Conservation (phyloP, 2,113 vertebrate genomes). For the Dasyurus viverrinus region DNA sequence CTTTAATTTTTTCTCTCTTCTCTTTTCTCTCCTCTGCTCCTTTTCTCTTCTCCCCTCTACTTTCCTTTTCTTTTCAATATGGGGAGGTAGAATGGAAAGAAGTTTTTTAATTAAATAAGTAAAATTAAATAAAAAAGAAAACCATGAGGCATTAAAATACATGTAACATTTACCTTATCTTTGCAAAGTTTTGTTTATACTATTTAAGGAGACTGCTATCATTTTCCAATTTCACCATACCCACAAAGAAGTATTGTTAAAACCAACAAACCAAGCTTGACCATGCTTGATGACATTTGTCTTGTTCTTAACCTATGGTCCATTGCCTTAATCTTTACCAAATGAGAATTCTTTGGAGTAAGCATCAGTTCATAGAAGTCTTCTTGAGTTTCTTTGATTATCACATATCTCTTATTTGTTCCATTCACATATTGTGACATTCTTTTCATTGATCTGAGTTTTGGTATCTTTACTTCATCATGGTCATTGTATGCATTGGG, state of each 20-base stretch:
- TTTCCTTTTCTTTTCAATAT: too few relatives aligned
- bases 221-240: too few relatives aligned
- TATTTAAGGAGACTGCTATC: too few relatives aligned
- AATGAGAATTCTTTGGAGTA: not conserved
- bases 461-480: not conserved
- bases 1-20: too few relatives aligned
- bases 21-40: too few relatives aligned
- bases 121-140: too few relatives aligned
- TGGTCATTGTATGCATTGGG: not conserved
- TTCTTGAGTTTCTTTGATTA: not conserved
- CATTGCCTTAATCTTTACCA: not conserved
- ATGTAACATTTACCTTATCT: too few relatives aligned
- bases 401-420: not conserved
- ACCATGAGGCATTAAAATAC: too few relatives aligned
- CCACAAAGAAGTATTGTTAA: not conserved
- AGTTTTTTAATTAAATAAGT: too few relatives aligned
- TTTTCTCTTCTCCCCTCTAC: too few relatives aligned
- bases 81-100: too few relatives aligned
- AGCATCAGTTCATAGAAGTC: not conserved
- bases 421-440: not conserved
- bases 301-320: not conserved
- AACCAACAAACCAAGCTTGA: not conserved
- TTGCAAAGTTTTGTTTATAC: too few relatives aligned
- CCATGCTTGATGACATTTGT: not conserved
- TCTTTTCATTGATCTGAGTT: not conserved